Evolutionary conservation across 2,888 invertebrate species (phyloP), one percentile per base, ranked within the genome.

Genomic region (Orthosia gracilis): DNA sequence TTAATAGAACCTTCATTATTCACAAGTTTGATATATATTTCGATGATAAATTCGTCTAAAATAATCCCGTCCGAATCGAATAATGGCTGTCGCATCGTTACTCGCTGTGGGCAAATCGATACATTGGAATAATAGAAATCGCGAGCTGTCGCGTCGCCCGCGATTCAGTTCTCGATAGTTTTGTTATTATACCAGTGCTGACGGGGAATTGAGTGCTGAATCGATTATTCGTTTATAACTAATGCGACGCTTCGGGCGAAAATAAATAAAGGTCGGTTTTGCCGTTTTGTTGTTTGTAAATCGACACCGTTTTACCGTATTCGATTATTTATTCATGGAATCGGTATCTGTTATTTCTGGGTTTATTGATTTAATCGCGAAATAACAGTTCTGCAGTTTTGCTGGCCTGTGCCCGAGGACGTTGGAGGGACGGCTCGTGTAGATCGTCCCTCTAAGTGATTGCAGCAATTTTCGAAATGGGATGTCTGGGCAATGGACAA

Each of bases 121-220:
- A 87, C 87, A 89, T 91, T 89, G 89, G 89, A 91, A 93, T 94
- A 94, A 94, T 94, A 92, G 94, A 94, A 93, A 92, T 91, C 91
- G 87, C 85, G 82, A 87, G 84, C 88, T 88, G 91, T 91, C 91
- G 87, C 85, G 91, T 91, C 91, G 87, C 78, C 85, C 85, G 89
- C 92, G 91, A 93, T 93, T 92, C 92, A 91, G 87, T 87, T 89
- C 89, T 91, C 92, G 92, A 93, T 93, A 92, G 91, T 89, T 94
- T 92, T 91, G 91, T 91, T 93, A 92, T 92, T 92, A 90, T 90
- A 92, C 89, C 88, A 87, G 87, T 88, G 91, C 87, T 92, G 93
- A 92, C 92, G 89, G 89, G 89, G 85, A 88, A 92, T 91, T 88
- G 91, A 92, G 91, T 92, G 91, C 87, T 92, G 93, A 92, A 93